These are phyloP conservation scores for Characodon lateralis DNA, from an alignment of 2,797 vertebrate genomes.

Conservation along the genomic window DNA sequence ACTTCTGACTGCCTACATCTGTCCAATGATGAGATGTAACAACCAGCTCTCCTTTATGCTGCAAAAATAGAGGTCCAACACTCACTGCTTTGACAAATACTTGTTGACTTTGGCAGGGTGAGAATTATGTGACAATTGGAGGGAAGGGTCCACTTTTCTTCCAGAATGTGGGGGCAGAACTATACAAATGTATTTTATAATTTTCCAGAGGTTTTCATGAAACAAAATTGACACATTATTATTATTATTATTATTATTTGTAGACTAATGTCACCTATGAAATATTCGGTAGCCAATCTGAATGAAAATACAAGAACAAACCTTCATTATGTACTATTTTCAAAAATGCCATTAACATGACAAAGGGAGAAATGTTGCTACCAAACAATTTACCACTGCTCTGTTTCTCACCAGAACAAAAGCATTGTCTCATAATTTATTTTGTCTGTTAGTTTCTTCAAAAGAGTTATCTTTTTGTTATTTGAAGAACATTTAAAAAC, in stretches of 20 bases:
- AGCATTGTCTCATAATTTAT: neutral
- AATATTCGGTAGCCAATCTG: neutral
- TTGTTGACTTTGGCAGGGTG: neutral
- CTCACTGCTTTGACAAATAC: neutral
- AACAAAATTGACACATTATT: neutral
- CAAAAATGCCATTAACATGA: neutral
- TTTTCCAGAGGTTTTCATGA: neutral
- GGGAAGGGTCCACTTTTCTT: neutral
- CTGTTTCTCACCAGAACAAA: neutral
- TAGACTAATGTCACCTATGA: neutral
- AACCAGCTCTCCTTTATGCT: neutral
- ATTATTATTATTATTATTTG: neutral
- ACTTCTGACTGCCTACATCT: slow-evolving; percentile 1
- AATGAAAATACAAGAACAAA: neutral
- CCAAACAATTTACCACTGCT: neutral
- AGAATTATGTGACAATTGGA: neutral
- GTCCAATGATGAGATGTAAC: neutral
- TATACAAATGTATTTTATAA: neutral
- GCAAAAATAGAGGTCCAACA: neutral
- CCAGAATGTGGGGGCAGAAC: neutral
- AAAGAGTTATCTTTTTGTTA: neutral
- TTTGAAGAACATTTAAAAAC: neutral
- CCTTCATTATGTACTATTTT: neutral
- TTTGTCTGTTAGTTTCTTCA: neutral
- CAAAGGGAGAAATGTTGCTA: neutral